Base-by-base conservation (phyloP, 2,797 vertebrate genomes). In the Hirundo rustica region DNA sequence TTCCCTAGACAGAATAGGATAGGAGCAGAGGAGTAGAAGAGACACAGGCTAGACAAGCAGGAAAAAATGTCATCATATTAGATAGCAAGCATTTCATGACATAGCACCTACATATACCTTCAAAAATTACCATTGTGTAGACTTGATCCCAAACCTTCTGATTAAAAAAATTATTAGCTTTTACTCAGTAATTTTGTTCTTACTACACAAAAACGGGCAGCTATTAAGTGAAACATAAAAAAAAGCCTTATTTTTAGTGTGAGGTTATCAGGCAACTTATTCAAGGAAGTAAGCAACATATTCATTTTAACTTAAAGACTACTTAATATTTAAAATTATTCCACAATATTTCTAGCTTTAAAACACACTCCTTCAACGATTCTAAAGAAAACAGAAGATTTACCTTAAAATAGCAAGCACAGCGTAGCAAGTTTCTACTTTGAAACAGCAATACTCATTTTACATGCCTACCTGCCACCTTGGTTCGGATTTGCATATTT, bases 401-500 rank as follows among this genome's bases (percentile, higher is more conserved):
- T 13, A n/a, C 23, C 38, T 84, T 76, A 82, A 86, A 85, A 91
- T 7, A 38, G 38, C 38, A 38, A 38, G 38, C 38, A 38, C 38
- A 38, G 4, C 48, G 61, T 12, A 73, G 19, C 22, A 91, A 54
- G 34, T 40, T 75, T 30, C 62, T 32, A 75, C 45, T 77, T 77
- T 86, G 51, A 95, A 93, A 89, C 13, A 86, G 58, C 45, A 96
- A 94, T 67, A 88, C 23, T 77, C 54, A 65, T 94, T 97, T 95
- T 58, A 90, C 27, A 47, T 50, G 88, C 97, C 95, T 97, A 99
- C 99, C 99, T 93, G 99, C 99, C 77, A 99, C 99, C 98, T 99
- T 99, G 93, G 99, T 99, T 97, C 99, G 98, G 95, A 99, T 99
- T 98, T 99, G 99, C 99, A 99, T 99, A 97, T 99, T 99, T 98